These are phyloP conservation scores for Thera obeliscata DNA, from an alignment of 2,888 invertebrate species.

Conservation along the genomic window DNA sequence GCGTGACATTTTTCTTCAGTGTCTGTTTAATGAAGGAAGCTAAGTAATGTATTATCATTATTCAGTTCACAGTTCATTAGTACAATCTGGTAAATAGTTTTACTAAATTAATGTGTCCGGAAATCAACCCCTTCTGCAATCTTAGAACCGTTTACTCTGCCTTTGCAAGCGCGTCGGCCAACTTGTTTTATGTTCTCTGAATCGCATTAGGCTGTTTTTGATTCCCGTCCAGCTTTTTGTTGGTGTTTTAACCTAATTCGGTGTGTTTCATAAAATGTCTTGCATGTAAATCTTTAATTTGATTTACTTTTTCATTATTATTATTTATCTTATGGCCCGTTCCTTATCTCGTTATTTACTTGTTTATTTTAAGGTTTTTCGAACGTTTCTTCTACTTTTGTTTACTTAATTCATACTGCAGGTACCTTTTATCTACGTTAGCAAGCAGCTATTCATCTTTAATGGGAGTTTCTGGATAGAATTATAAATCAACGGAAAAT, in stretches of 20 bases:
- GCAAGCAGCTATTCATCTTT: background rate
- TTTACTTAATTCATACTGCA: no score
- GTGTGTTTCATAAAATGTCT: no score
- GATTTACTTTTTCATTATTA: no score
- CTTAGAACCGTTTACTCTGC: no score
- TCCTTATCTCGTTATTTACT: no score
- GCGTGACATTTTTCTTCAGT: slow-evolving; percentile 37
- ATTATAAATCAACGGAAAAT: background rate
- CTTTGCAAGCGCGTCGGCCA: no score
- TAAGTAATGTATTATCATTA: slow-evolving; percentile 12
- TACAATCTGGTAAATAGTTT: background rate
- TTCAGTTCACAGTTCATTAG: slow-evolving; percentile 3
- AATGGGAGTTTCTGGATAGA: background rate
- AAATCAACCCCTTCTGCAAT: no score
- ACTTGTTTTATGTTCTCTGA: background rate
- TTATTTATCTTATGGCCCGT: no score
- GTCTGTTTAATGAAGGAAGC: slow-evolving; percentile 33
- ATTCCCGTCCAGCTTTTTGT: background rate
- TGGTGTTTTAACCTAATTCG: background rate
- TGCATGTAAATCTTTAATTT: no score
- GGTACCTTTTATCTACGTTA: background rate
- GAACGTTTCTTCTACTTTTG: no score
- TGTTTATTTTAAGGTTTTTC: no score
- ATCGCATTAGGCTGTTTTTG: background rate
- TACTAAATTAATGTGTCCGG: background rate